A percentile compares a stretch with the other conserved stretches of the same genome.
Conservation (phyloP, 1,140 invertebrate species). For the Maconellicoccus hirsutus region DNA sequence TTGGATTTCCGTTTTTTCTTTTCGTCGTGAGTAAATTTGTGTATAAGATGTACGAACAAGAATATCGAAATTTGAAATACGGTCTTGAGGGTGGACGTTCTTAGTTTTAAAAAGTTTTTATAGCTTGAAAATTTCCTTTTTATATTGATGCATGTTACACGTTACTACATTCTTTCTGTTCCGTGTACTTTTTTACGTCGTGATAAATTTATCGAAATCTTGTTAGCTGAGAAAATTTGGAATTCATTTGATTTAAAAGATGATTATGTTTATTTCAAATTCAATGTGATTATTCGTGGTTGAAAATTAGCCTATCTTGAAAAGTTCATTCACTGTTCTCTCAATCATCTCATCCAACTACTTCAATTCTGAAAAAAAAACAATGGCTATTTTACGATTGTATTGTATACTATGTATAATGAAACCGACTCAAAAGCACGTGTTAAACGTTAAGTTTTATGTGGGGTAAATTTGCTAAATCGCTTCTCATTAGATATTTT, state of each 20-base stretch:
- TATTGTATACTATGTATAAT: too few relatives aligned
- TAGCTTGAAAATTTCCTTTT: neutral
- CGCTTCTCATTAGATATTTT: neutral
- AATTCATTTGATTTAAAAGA: too few relatives aligned
- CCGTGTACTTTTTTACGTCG: conserved; percentile 1
- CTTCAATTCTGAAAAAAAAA: too few relatives aligned
- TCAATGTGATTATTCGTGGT: too few relatives aligned
- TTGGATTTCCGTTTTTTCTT: conserved; percentile 12
- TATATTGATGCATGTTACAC: neutral
- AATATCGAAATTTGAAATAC: neutral
- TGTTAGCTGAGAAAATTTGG: too few relatives aligned
- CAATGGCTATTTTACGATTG: too few relatives aligned
- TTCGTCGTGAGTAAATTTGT: neutral
- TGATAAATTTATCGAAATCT: neutral
- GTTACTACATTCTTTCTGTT: neutral
- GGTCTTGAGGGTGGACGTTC: neutral
- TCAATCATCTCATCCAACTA: too few relatives aligned
- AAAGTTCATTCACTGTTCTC: too few relatives aligned
- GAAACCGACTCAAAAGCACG: too few relatives aligned
- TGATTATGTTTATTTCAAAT: too few relatives aligned
- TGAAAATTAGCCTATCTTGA: too few relatives aligned
- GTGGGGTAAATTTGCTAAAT: neutral
- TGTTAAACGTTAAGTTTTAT: too few relatives aligned
- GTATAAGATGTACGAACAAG: neutral
- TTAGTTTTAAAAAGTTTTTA: conserved; percentile 6